Evolutionary conservation across 2,797 vertebrate species (phyloP).

Genomic region (Lagocephalus sceleratus): DNA sequence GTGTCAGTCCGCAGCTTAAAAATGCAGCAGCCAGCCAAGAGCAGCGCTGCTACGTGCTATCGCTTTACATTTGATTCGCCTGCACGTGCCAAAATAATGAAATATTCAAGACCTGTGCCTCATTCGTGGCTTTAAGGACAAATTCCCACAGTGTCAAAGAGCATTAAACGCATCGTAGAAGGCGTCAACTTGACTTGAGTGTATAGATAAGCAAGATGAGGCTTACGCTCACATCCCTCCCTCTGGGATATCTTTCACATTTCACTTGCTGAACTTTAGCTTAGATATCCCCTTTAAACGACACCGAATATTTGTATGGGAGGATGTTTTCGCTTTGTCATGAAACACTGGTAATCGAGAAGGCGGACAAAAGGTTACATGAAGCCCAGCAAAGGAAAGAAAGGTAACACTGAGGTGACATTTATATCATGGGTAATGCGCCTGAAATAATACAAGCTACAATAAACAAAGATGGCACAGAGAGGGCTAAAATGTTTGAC

Average conservation of each 20-base stretch:
- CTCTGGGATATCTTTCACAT: slow-evolving; percentile 4
- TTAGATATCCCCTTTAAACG: no score
- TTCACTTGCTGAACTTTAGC: no score
- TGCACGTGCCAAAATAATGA: slow-evolving; percentile 49
- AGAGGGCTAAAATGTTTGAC: no score
- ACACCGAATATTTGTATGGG: background rate
- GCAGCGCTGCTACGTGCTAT: slow-evolving; percentile 53
- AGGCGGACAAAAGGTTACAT: background rate
- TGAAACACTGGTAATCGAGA: background rate
- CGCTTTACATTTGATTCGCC: slow-evolving; percentile 74
- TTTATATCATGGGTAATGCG: no score
- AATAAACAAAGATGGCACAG: no score
- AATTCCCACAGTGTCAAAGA: slow-evolving; percentile 11
- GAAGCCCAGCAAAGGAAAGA: no score
- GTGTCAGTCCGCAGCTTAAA: slow-evolving; percentile 65
- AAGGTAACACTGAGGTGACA: no score
- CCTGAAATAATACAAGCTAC: no score
- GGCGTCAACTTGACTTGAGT: slow-evolving; percentile 6
- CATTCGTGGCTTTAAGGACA: slow-evolving; percentile 42
- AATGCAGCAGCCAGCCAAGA: slow-evolving; percentile 66
- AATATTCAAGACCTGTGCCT: slow-evolving; percentile 64
- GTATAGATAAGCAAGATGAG: background rate
- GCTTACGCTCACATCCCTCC: background rate
- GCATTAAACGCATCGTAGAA: slow-evolving; percentile 21
- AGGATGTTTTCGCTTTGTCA: background rate